phyloP scores from a whole-genome alignment of 2,797 vertebrate species.

The Falco peregrinus region DNA sequence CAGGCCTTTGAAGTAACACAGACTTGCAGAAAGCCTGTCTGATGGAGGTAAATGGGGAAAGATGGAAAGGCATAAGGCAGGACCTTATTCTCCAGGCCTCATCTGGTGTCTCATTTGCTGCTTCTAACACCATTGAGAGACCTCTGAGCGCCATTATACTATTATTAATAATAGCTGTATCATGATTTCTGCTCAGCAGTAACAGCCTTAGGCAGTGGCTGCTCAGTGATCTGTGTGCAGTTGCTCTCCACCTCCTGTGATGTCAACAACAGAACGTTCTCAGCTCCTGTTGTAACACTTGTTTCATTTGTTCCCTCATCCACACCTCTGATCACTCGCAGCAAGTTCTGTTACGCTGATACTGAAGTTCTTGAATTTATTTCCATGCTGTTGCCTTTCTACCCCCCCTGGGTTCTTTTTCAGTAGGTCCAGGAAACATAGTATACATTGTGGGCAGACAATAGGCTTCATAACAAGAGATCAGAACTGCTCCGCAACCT shows the following conservation, averaged over 20 bases:
- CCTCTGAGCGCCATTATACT: not conserved
- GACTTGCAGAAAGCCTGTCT: not conserved
- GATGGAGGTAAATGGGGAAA: not conserved
- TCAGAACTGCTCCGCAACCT: not conserved
- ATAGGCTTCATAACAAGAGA: not conserved
- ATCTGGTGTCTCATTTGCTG: constrained; percentile 23
- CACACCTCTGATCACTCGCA: not conserved
- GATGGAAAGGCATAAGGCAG: not conserved
- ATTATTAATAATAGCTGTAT: constrained; percentile 44
- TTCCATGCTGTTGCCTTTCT: not conserved
- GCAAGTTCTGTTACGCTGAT: not conserved
- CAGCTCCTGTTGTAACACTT: not conserved
- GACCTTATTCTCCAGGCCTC: not conserved
- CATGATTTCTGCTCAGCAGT: constrained; percentile 42
- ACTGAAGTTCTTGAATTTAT: constrained; percentile 22
- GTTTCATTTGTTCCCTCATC: constrained; percentile 21
- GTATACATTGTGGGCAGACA: not conserved
- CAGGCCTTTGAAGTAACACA: not conserved
- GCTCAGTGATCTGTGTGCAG: constrained; percentile 35
- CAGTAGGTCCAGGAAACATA: not conserved
- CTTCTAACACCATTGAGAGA: not conserved
- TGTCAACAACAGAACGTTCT: constrained; percentile 26
- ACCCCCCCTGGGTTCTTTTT: not conserved
- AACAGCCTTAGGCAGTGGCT: constrained; percentile 49
- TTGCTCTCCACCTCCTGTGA: not conserved